A percentile compares a stretch with the other conserved stretches of the same genome.
Evolutionary conservation across 1,140 invertebrate species (phyloP).

Genomic region (Atta colombica): DNA sequence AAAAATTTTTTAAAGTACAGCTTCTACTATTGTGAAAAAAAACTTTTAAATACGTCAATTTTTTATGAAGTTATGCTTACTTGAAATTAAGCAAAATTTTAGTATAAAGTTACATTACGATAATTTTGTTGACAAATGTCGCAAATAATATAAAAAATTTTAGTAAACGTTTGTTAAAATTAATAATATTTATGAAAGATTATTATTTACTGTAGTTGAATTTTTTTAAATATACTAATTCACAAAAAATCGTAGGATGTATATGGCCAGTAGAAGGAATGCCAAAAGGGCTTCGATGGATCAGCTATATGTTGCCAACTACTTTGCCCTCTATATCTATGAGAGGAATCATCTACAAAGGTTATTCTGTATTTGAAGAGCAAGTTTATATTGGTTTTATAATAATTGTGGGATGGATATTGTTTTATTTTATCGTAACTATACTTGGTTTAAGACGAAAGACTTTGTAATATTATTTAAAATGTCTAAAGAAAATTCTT

Average conservation of each 20-base stretch:
- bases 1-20: no score
- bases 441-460: conserved; percentile 79
- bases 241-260: conserved; percentile 88
- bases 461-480: background rate
- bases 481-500: background rate
- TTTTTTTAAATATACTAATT: background rate
- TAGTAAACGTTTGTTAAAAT: no score
- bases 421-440: conserved; percentile 81
- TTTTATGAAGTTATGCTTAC: no score
- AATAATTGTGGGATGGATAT: conserved; percentile 87
- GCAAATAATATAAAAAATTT: no score
- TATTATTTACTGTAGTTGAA: no score
- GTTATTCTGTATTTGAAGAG: conserved; percentile 86
- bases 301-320: conserved; percentile 89
- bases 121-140: no score
- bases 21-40: no score
- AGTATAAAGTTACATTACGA: no score
- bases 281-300: conserved; percentile 87
- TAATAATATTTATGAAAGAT: no score
- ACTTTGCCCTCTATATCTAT: conserved; percentile 90
- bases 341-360: conserved; percentile 89
- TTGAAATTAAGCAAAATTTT: no score
- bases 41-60: no score
- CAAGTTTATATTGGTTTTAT: conserved; percentile 88
- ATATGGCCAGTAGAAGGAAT: conserved; percentile 96